phyloP scores from a whole-genome alignment of 2,888 invertebrate species.

The Eucriotettix oculatus region DNA sequence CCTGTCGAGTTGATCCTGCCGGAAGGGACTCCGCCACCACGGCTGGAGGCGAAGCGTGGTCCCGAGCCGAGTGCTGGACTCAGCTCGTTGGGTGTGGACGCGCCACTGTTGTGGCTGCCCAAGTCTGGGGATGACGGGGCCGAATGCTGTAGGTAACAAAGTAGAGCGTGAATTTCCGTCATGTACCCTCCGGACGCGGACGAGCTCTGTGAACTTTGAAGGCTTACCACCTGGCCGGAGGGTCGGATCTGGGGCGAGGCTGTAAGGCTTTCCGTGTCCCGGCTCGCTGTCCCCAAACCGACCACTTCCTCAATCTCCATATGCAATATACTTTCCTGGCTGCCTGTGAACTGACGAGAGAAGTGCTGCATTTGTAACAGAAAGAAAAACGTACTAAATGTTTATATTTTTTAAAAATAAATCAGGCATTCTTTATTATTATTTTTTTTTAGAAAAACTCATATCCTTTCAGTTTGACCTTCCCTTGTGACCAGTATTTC shows the following conservation, averaged over 20 bases:
- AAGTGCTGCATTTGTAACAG: too few relatives aligned
- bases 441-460: too few relatives aligned
- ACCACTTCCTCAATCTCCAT: slow-evolving; percentile 40
- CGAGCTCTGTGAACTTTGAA: not conserved
- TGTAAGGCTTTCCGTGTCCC: not conserved
- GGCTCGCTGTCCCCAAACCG: not conserved
- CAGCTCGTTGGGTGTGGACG: not conserved
- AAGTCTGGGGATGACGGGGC: not conserved
- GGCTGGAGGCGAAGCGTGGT: not conserved
- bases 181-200: not conserved
- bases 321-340: slow-evolving; percentile 70
- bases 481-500: too few relatives aligned
- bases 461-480: too few relatives aligned
- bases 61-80: not conserved
- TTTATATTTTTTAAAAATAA: too few relatives aligned
- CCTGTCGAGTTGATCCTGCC: not conserved
- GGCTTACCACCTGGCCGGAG: not conserved
- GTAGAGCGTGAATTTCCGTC: not conserved
- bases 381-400: too few relatives aligned
- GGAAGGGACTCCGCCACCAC: not conserved
- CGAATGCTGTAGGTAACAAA: not conserved
- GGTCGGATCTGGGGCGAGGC: not conserved
- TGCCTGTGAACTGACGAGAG: slow-evolving; percentile 52
- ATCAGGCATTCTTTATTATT: too few relatives aligned
- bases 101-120: not conserved